phyloP scores from a whole-genome alignment of 2,113 vertebrate species.

The Taurulus bubalis region DNA sequence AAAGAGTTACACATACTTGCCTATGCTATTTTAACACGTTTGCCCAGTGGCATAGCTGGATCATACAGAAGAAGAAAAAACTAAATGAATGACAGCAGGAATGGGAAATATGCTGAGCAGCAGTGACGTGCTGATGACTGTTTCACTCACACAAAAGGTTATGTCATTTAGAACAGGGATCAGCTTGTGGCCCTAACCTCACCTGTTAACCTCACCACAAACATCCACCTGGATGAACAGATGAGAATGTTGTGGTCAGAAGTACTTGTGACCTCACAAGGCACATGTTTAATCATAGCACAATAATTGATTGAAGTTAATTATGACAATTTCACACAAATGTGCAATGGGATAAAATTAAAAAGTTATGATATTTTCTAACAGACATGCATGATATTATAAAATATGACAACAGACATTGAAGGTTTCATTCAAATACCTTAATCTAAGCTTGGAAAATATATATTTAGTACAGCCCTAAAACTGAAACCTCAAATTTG shows the following conservation, averaged over 20 bases:
- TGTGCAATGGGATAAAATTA: too few relatives aligned
- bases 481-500: too few relatives aligned
- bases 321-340: too few relatives aligned
- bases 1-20: conserved; percentile 42
- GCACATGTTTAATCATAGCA: not conserved
- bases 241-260: not conserved
- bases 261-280: not conserved
- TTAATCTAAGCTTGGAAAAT: not conserved
- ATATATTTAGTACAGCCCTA: too few relatives aligned
- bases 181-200: conserved; percentile 63
- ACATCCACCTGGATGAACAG: not conserved
- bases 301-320: not conserved
- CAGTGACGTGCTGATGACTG: conserved; percentile 67
- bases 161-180: conserved; percentile 75
- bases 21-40: conserved; percentile 35
- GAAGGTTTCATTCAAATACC: not conserved
- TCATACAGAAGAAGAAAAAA: not conserved
- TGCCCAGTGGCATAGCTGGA: conserved; percentile 29
- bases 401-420: not conserved
- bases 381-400: not conserved
- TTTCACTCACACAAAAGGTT: conserved; percentile 82
- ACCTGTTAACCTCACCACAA: conserved; percentile 55
- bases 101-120: conserved; percentile 60
- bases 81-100: conserved; percentile 10
- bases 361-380: not conserved